Evolutionary conservation across 1,140 invertebrate genomes (phyloP).

Genomic region (Drosophila hydei): DNA sequence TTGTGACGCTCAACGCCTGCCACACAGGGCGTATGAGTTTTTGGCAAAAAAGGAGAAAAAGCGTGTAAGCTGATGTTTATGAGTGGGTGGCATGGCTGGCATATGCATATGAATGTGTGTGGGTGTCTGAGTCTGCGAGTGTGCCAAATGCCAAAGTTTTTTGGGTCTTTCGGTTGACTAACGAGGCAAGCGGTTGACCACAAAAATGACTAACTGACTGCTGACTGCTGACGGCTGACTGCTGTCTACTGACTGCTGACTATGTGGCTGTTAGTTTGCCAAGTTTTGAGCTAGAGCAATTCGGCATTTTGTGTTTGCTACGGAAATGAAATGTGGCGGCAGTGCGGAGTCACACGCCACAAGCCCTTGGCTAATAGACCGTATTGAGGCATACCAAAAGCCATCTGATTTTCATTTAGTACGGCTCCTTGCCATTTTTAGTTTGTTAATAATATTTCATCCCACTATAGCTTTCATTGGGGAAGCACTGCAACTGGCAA

Average conservation of each 20-base stretch:
- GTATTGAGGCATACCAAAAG: background rate
- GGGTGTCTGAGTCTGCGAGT: background rate
- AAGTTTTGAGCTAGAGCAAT: slow-evolving; percentile 2
- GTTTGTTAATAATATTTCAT: background rate
- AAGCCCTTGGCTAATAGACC: background rate
- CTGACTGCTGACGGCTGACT: background rate
- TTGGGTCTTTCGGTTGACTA: slow-evolving; percentile 43
- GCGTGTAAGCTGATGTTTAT: slow-evolving; percentile 12
- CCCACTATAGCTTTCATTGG: background rate
- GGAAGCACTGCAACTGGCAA: background rate
- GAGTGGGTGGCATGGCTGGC: background rate
- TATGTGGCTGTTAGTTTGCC: background rate
- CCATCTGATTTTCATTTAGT: background rate
- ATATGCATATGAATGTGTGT: background rate
- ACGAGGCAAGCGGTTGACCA: slow-evolving; percentile 48
- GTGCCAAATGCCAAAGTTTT: slow-evolving; percentile 25
- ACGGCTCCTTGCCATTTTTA: background rate
- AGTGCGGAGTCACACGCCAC: slow-evolving; percentile 14
- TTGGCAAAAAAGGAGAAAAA: slow-evolving; percentile 2
- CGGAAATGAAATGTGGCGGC: slow-evolving; percentile 12
- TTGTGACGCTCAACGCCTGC: slow-evolving; percentile 8
- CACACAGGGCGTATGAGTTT: slow-evolving; percentile 23
- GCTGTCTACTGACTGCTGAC: background rate
- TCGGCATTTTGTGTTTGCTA: slow-evolving; percentile 5
- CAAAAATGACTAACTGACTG: slow-evolving; percentile 47